A percentile compares a stretch with the other conserved stretches of the same genome.
phyloP scores from a whole-genome alignment of 2,888 invertebrate species.

The Mythimna pallens region DNA sequence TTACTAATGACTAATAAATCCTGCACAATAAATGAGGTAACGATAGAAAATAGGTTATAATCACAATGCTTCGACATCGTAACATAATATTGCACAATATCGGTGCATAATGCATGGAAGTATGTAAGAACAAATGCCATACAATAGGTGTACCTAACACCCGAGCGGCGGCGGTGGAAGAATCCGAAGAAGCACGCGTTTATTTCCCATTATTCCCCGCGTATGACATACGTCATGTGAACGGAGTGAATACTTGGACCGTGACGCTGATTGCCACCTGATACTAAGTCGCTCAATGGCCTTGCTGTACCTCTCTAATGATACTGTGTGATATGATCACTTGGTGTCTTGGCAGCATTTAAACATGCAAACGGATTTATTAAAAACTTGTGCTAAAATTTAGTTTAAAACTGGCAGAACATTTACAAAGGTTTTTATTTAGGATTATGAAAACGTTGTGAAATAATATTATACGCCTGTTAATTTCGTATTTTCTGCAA shows the following conservation, averaged over 20 bases:
- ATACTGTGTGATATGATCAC: slow-evolving; percentile 34
- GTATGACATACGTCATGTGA: slow-evolving; percentile 65
- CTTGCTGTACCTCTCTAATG: slow-evolving; percentile 78
- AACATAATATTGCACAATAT: slow-evolving; percentile 49
- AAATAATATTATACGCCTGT: slow-evolving; percentile 1
- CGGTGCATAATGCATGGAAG: slow-evolving; percentile 24
- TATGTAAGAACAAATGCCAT: slow-evolving; percentile 51
- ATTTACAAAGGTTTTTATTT: neutral
- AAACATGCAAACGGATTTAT: slow-evolving; percentile 30
- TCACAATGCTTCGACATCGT: slow-evolving; percentile 42
- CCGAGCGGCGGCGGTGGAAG: slow-evolving; percentile 48
- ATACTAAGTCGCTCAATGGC: slow-evolving; percentile 70
- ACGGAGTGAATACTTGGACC: slow-evolving; percentile 72
- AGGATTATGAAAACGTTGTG: neutral
- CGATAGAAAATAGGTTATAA: slow-evolving; percentile 50
- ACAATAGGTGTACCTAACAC: slow-evolving; percentile 60
- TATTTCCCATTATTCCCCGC: slow-evolving; percentile 55
- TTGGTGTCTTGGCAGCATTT: slow-evolving; percentile 18
- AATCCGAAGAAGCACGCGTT: slow-evolving; percentile 62
- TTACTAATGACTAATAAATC: slow-evolving; percentile 37
- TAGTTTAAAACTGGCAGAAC: slow-evolving; percentile 11
- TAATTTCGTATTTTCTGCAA: neutral
- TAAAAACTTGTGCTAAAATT: slow-evolving; percentile 2
- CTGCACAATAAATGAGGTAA: slow-evolving; percentile 27
- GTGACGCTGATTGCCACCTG: slow-evolving; percentile 77